phyloP scores from a whole-genome alignment of 2,888 invertebrate species.

The Nomada hirtipes region DNA sequence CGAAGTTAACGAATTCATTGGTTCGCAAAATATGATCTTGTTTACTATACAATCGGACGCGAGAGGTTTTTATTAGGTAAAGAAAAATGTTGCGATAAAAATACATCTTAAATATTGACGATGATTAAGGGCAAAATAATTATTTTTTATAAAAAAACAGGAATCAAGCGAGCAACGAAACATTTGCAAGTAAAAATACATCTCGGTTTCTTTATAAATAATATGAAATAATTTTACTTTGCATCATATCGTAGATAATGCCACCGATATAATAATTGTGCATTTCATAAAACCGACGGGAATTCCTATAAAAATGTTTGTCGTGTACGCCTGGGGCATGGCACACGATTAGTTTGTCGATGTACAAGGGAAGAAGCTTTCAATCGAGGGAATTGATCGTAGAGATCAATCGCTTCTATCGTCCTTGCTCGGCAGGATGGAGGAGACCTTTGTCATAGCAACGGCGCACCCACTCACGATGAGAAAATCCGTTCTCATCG shows the following conservation, averaged over 20 bases:
- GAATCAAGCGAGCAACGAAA: no score
- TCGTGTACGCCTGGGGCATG: slow-evolving; percentile 15
- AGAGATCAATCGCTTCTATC: slow-evolving; percentile 48
- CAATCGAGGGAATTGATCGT: slow-evolving; percentile 50
- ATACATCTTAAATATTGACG: no score
- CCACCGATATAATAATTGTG: not conserved
- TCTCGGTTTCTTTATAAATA: no score
- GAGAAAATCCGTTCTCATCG: slow-evolving; percentile 40
- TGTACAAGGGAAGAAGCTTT: slow-evolving; percentile 48
- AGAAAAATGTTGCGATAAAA: no score
- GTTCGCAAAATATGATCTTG: no score
- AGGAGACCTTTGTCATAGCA: slow-evolving; percentile 51
- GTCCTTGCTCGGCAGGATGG: slow-evolving; percentile 54
- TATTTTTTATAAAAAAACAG: no score
- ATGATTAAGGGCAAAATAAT: no score
- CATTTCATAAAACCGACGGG: not conserved
- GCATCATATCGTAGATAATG: not conserved
- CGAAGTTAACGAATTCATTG: no score
- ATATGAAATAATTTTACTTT: no score
- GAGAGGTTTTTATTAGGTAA: no score
- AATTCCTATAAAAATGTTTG: slow-evolving; percentile 13
- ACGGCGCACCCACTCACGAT: slow-evolving; percentile 63
- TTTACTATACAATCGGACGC: no score
- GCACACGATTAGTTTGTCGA: slow-evolving; percentile 22
- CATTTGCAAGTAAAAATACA: no score